These are phyloP conservation scores for Bolinopsis microptera DNA, from an alignment of 37 sponge, comb jelly and placozoan genomes.

Conservation along the genomic window DNA sequence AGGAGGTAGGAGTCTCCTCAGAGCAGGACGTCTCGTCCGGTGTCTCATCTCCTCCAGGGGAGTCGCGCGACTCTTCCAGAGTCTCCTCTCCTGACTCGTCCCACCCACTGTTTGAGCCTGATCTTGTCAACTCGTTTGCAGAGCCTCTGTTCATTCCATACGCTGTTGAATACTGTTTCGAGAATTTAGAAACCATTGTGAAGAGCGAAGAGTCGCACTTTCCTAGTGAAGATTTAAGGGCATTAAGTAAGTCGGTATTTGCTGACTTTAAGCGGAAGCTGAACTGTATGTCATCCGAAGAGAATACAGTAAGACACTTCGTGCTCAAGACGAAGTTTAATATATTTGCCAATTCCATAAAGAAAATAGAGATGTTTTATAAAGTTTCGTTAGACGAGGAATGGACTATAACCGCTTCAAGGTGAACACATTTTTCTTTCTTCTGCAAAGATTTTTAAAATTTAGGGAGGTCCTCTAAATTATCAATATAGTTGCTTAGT, in stretches of 20 bases:
- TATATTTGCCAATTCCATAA: not conserved
- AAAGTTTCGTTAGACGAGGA: not conserved
- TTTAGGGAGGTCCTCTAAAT: no score
- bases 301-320: not conserved
- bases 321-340: not conserved
- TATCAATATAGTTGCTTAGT: not conserved
- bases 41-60: not conserved
- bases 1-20: not conserved
- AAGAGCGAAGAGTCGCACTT: not conserved
- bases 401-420: no score
- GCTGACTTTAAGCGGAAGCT: not conserved
- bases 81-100: not conserved
- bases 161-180: not conserved
- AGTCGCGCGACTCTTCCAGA: not conserved
- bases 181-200: not conserved
- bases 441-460: no score
- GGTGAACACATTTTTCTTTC: no score
- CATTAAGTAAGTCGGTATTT: not conserved
- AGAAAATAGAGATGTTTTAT: not conserved
- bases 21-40: not conserved
- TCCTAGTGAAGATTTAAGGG: not conserved
- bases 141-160: conserved; percentile 15
- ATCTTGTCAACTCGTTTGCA: conserved; percentile 36
- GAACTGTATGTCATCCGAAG: not conserved
- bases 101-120: conserved; percentile 62